These are phyloP conservation scores for Pristionchus japonicus DNA, from an alignment of 2,888 invertebrate species.

Conservation along the genomic window DNA sequence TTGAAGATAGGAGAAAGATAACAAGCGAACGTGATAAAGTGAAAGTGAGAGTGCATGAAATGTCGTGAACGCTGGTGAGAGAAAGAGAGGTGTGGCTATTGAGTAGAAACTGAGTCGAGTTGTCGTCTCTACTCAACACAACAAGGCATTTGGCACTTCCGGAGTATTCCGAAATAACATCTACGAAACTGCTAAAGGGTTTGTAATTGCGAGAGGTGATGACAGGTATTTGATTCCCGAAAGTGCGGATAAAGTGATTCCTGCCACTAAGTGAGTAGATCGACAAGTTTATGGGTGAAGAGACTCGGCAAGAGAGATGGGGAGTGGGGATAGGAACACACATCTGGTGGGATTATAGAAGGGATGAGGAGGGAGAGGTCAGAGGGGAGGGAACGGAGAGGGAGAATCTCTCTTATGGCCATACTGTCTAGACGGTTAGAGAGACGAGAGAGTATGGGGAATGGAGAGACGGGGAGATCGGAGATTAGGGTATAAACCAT, in stretches of 20 bases:
- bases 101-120: neutral
- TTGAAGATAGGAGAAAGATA: neutral
- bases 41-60: neutral
- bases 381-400: neutral
- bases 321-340: neutral
- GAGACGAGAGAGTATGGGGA: neutral
- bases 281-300: neutral
- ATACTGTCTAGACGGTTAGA: neutral
- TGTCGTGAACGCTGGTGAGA: neutral
- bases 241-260: neutral
- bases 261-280: neutral
- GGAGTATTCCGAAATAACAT: no score
- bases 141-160: no score
- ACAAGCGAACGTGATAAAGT: neutral
- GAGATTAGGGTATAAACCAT: conserved; percentile 1
- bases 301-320: neutral
- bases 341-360: conserved; percentile 27
- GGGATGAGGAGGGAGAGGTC: conserved; percentile 26
- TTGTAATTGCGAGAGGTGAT: no score
- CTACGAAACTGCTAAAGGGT: no score
- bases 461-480: neutral
- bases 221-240: neutral
- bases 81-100: neutral
- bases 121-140: no score
- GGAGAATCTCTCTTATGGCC: neutral